Conservation (phyloP, 2,797 vertebrate genomes). For the Hylomyscus alleni region DNA sequence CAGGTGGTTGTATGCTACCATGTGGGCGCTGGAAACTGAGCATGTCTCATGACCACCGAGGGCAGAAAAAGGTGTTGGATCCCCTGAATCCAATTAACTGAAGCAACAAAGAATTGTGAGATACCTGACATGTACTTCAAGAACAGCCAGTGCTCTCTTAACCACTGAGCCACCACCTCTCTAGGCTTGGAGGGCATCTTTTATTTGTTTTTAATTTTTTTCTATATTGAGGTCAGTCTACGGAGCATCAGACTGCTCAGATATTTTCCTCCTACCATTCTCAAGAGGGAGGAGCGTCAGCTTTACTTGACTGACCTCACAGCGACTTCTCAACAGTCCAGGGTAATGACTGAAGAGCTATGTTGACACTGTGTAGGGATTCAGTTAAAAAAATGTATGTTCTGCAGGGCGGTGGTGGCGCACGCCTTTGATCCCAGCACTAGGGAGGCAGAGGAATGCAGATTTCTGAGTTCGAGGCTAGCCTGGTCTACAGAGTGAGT, state of each 20-base stretch:
- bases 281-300: not conserved
- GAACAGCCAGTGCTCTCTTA: not conserved
- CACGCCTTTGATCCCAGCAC: no score
- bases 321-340: not conserved
- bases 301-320: not conserved
- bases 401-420: no score
- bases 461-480: no score
- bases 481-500: no score
- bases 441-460: no score
- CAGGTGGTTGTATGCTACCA: not conserved
- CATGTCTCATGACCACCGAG: not conserved
- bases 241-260: slow-evolving; percentile 86
- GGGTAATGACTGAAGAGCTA: not conserved
- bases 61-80: not conserved
- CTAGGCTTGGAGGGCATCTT: not conserved
- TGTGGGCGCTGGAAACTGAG: not conserved
- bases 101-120: not conserved
- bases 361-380: not conserved
- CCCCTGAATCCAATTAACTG: not conserved
- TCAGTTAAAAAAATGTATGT: not conserved
- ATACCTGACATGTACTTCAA: not conserved
- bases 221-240: slow-evolving; percentile 86
- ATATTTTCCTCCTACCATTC: slow-evolving; percentile 85
- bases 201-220: not conserved
- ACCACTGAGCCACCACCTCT: not conserved